A percentile compares a stretch with the other conserved stretches of the same genome.
phyloP scores from a whole-genome alignment of 2,888 invertebrate species.

The Hypercompe scribonia region DNA sequence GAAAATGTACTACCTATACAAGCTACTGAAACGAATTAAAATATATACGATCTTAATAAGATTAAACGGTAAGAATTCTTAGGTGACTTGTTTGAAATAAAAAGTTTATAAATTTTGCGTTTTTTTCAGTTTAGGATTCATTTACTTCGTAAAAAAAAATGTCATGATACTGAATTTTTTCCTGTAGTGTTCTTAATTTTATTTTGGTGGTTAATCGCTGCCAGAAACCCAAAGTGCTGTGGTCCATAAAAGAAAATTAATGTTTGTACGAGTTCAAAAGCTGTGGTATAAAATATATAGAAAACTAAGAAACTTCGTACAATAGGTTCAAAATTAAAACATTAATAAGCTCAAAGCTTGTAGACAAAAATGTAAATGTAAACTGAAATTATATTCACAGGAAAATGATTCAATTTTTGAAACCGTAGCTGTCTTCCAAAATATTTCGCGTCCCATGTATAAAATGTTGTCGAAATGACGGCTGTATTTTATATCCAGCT shows the following conservation, averaged over 20 bases:
- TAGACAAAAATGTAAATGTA: not conserved
- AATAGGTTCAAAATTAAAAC: not conserved
- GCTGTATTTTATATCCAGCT: not conserved
- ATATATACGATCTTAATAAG: slow-evolving; percentile 47
- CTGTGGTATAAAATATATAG: not conserved
- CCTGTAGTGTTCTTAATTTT: not conserved
- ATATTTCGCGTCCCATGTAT: not conserved
- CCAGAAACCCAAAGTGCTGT: no score
- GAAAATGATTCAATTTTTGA: no score
- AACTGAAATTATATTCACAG: not conserved
- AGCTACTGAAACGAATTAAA: slow-evolving; percentile 52
- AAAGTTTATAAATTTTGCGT: not conserved
- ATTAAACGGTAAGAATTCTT: slow-evolving; percentile 42
- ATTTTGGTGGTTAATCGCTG: not conserved
- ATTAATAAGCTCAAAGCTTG: not conserved
- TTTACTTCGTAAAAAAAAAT: no score
- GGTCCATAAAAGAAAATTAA: no score
- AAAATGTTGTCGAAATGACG: not conserved
- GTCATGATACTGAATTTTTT: no score
- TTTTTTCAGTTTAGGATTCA: not conserved
- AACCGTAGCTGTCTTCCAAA: not conserved
- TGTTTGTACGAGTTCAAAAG: no score
- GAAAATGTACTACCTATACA: slow-evolving; percentile 49
- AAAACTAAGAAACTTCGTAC: not conserved
- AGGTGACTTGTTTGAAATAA: slow-evolving; percentile 19